Evolutionary conservation across 2,888 invertebrate genomes (phyloP).

Genomic region (Andrena bicolor): DNA sequence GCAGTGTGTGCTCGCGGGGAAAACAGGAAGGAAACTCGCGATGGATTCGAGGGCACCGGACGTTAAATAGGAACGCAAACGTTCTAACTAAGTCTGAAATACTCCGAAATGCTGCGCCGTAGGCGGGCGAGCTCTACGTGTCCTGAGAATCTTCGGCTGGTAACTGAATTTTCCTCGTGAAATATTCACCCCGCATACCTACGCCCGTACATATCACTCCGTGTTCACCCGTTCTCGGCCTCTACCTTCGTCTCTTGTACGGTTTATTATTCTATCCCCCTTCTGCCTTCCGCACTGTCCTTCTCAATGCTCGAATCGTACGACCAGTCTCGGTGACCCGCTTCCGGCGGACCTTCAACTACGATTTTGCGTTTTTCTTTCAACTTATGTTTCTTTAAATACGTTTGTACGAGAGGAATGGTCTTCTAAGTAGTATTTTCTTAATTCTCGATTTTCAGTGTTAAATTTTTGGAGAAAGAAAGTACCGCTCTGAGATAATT

Average conservation of each 20-base stretch:
- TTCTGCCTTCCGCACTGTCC: not conserved
- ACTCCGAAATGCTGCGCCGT: slow-evolving; percentile 72
- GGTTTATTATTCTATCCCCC: slow-evolving; percentile 36
- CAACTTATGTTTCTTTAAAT: not conserved
- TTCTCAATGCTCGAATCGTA: slow-evolving; percentile 28
- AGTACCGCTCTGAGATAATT: too few species aligned
- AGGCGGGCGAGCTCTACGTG: slow-evolving; percentile 77
- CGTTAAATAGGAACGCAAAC: slow-evolving; percentile 82
- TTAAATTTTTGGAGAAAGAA: too few species aligned
- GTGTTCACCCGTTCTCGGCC: slow-evolving; percentile 67
- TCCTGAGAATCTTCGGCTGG: slow-evolving; percentile 81
- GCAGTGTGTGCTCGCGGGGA: slow-evolving; percentile 49
- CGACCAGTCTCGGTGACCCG: slow-evolving; percentile 59
- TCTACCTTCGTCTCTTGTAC: slow-evolving; percentile 61
- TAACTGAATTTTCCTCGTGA: slow-evolving; percentile 83
- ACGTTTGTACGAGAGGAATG: not conserved
- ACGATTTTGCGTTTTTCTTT: slow-evolving; percentile 23
- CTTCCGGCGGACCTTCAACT: slow-evolving; percentile 36
- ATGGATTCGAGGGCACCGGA: slow-evolving; percentile 67
- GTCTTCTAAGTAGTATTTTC: not conserved
- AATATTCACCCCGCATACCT: slow-evolving; percentile 83
- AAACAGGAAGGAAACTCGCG: slow-evolving; percentile 54
- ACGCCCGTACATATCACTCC: slow-evolving; percentile 81
- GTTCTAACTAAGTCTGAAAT: slow-evolving; percentile 83
- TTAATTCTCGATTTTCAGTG: too few species aligned